These are phyloP conservation scores for Lamproptera curius DNA, from an alignment of 2,888 invertebrate genomes.

Conservation along the genomic window DNA sequence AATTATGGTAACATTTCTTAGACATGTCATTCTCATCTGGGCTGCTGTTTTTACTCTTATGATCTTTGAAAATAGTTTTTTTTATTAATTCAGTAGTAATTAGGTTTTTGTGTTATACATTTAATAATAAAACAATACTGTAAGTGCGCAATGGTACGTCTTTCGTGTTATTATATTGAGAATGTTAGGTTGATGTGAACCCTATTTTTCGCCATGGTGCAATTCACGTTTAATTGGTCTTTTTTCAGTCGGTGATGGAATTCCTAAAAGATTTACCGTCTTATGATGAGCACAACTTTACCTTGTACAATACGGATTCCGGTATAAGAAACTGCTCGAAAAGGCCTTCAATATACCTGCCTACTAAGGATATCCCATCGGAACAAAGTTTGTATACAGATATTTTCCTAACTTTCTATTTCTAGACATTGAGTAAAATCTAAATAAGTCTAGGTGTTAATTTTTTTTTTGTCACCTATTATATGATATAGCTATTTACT, in stretches of 20 bases:
- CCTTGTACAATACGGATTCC: constrained; percentile 92
- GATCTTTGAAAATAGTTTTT: constrained; percentile 38
- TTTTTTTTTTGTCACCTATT: constrained; percentile 6
- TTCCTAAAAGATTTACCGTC: constrained; percentile 95
- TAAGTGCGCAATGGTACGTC: constrained; percentile 42
- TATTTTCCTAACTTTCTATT: no score
- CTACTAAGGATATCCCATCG: constrained; percentile 94
- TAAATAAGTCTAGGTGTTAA: neutral
- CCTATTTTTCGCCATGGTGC: constrained; percentile 40
- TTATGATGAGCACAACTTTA: constrained; percentile 94
- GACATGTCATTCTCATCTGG: constrained; percentile 56
- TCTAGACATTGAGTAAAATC: no score
- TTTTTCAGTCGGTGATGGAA: constrained; percentile 89
- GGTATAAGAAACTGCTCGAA: constrained; percentile 89
- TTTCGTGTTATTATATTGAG: constrained; percentile 21
- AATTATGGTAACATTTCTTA: constrained; percentile 19
- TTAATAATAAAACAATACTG: constrained; percentile 3
- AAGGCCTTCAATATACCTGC: constrained; percentile 93
- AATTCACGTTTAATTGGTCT: constrained; percentile 28
- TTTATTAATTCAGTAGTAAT: constrained; percentile 49
- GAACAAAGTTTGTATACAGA: constrained; percentile 92
- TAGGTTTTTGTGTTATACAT: constrained; percentile 25
- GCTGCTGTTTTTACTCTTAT: constrained; percentile 30
- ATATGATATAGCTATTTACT: neutral
- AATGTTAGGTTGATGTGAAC: constrained; percentile 31